Percentiles rank a stretch among this genome's conserved stretches.
These are phyloP conservation scores for Meteorus colon DNA, from an alignment of 2,888 invertebrate genomes.

Conservation along the genomic window DNA sequence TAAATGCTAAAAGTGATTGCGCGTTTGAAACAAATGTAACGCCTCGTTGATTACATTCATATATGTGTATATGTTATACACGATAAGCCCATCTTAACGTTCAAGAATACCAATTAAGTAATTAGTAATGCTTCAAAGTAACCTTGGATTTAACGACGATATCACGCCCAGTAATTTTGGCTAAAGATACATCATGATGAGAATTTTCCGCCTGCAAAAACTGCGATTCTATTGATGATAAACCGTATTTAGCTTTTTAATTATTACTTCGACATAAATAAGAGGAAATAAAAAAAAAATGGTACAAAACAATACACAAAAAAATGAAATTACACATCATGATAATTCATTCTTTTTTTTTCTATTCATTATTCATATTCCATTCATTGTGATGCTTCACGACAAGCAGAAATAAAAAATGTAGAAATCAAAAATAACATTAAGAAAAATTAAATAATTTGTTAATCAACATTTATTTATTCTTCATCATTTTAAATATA, in stretches of 20 bases:
- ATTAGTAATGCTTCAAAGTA: slow-evolving; percentile 17
- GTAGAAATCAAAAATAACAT: too few species aligned
- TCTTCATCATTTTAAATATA: too few species aligned
- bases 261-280: background rate
- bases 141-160: slow-evolving; percentile 28
- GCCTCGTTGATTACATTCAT: slow-evolving; percentile 11
- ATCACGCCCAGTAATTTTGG: slow-evolving; percentile 26
- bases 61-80: slow-evolving; percentile 5
- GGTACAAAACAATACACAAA: background rate
- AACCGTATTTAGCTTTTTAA: background rate
- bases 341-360: background rate
- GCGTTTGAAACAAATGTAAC: slow-evolving; percentile 3
- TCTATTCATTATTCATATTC: background rate
- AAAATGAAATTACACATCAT: background rate
- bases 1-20: background rate
- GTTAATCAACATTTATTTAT: too few species aligned
- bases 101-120: slow-evolving; percentile 10
- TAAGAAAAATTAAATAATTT: too few species aligned
- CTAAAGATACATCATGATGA: slow-evolving; percentile 10
- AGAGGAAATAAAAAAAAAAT: background rate
- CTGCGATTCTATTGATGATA: background rate
- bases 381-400: background rate
- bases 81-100: slow-evolving; percentile 3
- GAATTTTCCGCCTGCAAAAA: slow-evolving; percentile 13
- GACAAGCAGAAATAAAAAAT: too few species aligned